Evolutionary conservation across 1,140 invertebrate genomes (phyloP).

Genomic region (Solenopsis invicta): DNA sequence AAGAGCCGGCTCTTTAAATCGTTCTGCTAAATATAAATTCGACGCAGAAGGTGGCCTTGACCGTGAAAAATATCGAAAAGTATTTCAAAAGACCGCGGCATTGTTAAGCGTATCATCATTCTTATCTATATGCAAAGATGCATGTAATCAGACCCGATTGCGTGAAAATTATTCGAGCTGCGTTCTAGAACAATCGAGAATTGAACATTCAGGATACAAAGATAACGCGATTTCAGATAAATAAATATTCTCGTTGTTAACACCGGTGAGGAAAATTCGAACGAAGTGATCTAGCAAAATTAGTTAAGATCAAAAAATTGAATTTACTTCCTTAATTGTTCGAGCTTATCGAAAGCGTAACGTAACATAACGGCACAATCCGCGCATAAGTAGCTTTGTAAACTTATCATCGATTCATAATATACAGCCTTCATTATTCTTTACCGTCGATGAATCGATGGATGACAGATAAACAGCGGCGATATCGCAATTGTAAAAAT

Average conservation of each 20-base stretch:
- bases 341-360: neutral
- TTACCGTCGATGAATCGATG: slow-evolving; percentile 27
- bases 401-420: slow-evolving; percentile 2
- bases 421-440: slow-evolving; percentile 15
- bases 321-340: neutral
- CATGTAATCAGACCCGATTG: slow-evolving; percentile 13
- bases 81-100: slow-evolving; percentile 68
- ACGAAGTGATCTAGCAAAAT: neutral
- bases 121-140: slow-evolving; percentile 29
- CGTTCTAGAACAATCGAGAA: neutral
- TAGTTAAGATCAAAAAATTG: neutral
- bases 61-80: slow-evolving; percentile 83
- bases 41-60: slow-evolving; percentile 80
- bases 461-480: slow-evolving; percentile 48
- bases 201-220: neutral
- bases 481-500: slow-evolving; percentile 61
- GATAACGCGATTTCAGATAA: neutral
- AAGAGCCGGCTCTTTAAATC: slow-evolving; percentile 12
- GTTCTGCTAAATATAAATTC: slow-evolving; percentile 71
- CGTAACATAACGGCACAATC: neutral
- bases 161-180: slow-evolving; percentile 13
- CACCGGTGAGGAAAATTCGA: neutral
- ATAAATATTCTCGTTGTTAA: neutral
- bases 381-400: slow-evolving; percentile 8
- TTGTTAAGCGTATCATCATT: slow-evolving; percentile 39